Evolutionary conservation across 2,888 invertebrate species (phyloP).

Genomic region (Bombylius discolor): DNA sequence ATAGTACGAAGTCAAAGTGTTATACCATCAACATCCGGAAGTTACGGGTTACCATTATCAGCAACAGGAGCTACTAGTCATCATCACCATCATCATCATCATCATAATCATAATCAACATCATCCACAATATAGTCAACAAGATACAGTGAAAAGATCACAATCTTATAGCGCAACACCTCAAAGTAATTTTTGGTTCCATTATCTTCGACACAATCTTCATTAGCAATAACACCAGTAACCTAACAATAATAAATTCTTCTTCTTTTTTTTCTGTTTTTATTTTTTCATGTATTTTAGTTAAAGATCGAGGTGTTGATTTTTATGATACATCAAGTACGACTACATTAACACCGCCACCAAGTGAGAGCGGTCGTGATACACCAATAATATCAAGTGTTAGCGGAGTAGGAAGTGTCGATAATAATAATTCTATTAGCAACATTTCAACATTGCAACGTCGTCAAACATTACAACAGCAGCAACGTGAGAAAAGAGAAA

Average conservation of each 20-base stretch:
- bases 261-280: neutral
- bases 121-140: slow-evolving; percentile 11
- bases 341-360: slow-evolving; percentile 22
- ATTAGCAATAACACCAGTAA: neutral
- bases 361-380: slow-evolving; percentile 22
- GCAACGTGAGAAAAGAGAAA: slow-evolving; percentile 7
- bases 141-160: slow-evolving; percentile 15
- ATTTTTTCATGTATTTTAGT: neutral
- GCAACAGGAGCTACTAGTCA: slow-evolving; percentile 7
- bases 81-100: slow-evolving; percentile 10
- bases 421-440: slow-evolving; percentile 10
- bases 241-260: neutral
- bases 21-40: slow-evolving; percentile 10
- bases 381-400: slow-evolving; percentile 7
- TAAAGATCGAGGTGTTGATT: slow-evolving; percentile 16
- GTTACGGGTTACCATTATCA: slow-evolving; percentile 14
- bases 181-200: neutral
- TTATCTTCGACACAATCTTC: too few relatives aligned
- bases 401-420: neutral
- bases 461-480: slow-evolving; percentile 8
- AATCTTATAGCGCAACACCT: slow-evolving; percentile 15
- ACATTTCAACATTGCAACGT: slow-evolving; percentile 15
- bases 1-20: slow-evolving; percentile 17
- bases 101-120: slow-evolving; percentile 4
- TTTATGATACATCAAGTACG: slow-evolving; percentile 23